Evolutionary conservation across 2,888 invertebrate genomes (phyloP), one percentile per base, ranked within the genome.

Genomic region (Drosophila leonis): DNA sequence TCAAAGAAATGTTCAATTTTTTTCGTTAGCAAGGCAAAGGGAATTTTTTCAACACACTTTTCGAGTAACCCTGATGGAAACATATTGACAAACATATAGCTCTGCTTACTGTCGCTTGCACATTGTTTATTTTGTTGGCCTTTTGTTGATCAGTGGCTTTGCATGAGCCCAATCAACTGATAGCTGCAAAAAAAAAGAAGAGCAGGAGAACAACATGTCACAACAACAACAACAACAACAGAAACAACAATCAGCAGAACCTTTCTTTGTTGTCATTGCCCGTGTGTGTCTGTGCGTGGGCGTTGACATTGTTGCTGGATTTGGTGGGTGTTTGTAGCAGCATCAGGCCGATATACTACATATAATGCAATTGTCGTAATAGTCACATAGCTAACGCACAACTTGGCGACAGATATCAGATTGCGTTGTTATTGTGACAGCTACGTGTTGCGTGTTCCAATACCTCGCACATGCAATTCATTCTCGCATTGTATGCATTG

Each of bases 121-220:
- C 35, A 56, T 67, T 42, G 60, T 54, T 52, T 54, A 54, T 33
- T 61, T 48, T 55, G 54, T 49, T 55, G 49, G 20, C 49, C 41
- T 51, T 61, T 68, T 52, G 60, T 48, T 52, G 68, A 67, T 60
- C 54, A 62, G 46, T 41, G 69, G 52, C 62, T 57, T 66, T 66
- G 29, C 61, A 61, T 48, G 54, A 54, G 54, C 69, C 62, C 69
- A 69, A 69, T 69, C 51, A 63, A 63, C 44, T 70, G 69, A 62
- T 70, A 49, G 62, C 37, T 56, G 39, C 39, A 63, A 44, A 41
- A 29, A 31, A 42, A 39, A 27, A 29, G 4, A 41, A 13, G n/a
- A n/a, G 12, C 24, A 52, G 2, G 3, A 24, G 35, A 52, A 37
- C 37, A 52, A 9, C 31, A n/a, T 37, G 20, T 12, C 4, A 44